Evolutionary conservation across 2,113 vertebrate species (phyloP), one percentile per base, ranked within the genome.

Genomic region (Apteryx owenii): DNA sequence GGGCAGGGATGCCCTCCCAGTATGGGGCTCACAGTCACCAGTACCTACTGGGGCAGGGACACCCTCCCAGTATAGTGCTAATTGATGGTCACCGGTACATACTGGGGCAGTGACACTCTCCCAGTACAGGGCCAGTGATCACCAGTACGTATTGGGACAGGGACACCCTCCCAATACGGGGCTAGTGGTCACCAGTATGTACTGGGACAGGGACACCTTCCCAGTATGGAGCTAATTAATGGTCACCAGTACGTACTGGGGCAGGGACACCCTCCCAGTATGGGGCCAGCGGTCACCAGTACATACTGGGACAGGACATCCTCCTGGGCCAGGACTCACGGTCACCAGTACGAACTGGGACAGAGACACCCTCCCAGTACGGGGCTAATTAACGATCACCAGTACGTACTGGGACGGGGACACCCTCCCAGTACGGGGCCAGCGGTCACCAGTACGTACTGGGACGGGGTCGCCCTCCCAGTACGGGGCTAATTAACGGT

Each of bases 291-390:
- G 44, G 44, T 46, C 44, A 48, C 46, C 46, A 48, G 46, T 48
- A 48, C 3, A 18, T 8, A 48, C 18, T 18, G 72, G 50, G 60
- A 12, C 33, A 20, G 20, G 8, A 16, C 19, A 8, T 14, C 46
- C 61, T 3, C 12, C 29, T 60, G 17, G 40, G n/a, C 7, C 5
- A 29, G 31, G 38, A 5, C 42, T 23, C 5, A 8, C 2, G 38
- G 19, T 18, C 51, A 17, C 6, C 17, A 18, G 46, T 13, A 10
- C 4, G 0, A 17, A 26, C 40, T 2, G 22, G 29, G 50, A 9
- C 7, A 29, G 14, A 5, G 8, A 7, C n/a, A 14, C 12, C 7
- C 17, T 10, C 28, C 68, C 54, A 13, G n/a, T 17, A 1, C 3
- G 19, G 64, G 15, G 36, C 9, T 5, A 22, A 23, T 25, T 53